Conservation (phyloP, 2,797 vertebrate genomes). For the Antrozous pallidus region DNA sequence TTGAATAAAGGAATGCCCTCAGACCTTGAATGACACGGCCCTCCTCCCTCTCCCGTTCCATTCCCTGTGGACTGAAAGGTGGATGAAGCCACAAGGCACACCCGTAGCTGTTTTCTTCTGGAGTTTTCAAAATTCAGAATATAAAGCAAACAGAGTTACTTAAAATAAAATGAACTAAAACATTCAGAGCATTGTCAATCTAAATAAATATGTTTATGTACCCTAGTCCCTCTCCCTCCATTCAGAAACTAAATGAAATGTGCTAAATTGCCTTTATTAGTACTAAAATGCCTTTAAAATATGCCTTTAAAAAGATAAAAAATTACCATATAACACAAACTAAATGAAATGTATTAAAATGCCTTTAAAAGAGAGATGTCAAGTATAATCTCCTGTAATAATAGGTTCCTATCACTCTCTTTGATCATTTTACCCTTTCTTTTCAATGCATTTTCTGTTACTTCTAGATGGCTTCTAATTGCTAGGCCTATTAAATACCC, state of each 20-base stretch:
- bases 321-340: neutral
- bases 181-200: neutral
- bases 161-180: neutral
- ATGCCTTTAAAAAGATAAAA: neutral
- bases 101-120: rapidly evolving
- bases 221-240: neutral
- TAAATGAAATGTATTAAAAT: neutral
- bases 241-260: neutral
- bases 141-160: neutral
- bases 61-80: neutral
- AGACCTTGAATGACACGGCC: rapidly evolving
- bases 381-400: constrained; percentile 32
- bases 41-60: rapidly evolving
- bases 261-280: neutral
- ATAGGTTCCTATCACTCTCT: constrained; percentile 27
- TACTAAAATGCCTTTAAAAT: constrained; percentile 6
- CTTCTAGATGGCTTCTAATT: constrained; percentile 67
- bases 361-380: constrained; percentile 51
- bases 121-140: neutral
- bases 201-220: neutral
- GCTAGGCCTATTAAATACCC: constrained; percentile 60
- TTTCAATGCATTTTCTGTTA: constrained; percentile 46
- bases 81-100: neutral
- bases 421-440: constrained; percentile 22
- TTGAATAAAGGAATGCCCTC: neutral